phyloP scores from a whole-genome alignment of 2,113 vertebrate genomes.

The Vireo altiloquus region DNA sequence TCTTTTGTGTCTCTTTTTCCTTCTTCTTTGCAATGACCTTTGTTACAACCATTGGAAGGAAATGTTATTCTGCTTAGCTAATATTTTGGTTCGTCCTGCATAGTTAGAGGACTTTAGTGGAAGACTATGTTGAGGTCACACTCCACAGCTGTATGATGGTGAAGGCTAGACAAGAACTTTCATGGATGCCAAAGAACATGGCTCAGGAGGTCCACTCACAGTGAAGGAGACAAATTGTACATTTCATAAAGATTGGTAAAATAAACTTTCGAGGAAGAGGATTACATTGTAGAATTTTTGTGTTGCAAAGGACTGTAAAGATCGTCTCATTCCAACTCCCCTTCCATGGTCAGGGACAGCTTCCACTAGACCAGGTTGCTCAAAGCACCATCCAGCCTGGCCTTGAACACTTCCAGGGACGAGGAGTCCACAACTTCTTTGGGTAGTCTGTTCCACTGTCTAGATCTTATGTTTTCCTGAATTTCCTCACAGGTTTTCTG shows the following conservation, averaged over 20 bases:
- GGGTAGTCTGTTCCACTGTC: not conserved
- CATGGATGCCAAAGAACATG: not conserved
- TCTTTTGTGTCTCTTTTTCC: conserved; percentile 11
- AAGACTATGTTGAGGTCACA: not conserved
- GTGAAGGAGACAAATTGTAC: not conserved
- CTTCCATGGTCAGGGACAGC: not conserved
- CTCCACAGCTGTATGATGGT: not conserved
- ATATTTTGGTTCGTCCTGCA: conserved; percentile 1
- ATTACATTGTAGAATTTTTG: not conserved
- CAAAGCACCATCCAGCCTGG: not conserved
- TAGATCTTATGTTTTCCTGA: not conserved
- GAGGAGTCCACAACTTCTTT: not conserved
- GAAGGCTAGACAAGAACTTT: not conserved
- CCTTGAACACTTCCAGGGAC: not conserved
- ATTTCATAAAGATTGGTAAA: not conserved
- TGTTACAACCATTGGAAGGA: not conserved
- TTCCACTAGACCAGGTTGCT: not conserved
- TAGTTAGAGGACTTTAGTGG: not conserved
- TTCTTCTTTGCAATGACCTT: not conserved
- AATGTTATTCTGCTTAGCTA: conserved; percentile 10
- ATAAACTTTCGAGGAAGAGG: not conserved
- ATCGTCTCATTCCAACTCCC: fast-evolving
- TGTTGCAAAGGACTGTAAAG: not conserved
- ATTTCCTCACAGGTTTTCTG: not conserved
- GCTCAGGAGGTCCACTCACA: not conserved